These are phyloP conservation scores for Bubalus kerabau DNA, from an alignment of 2,113 vertebrate species.

Conservation along the genomic window DNA sequence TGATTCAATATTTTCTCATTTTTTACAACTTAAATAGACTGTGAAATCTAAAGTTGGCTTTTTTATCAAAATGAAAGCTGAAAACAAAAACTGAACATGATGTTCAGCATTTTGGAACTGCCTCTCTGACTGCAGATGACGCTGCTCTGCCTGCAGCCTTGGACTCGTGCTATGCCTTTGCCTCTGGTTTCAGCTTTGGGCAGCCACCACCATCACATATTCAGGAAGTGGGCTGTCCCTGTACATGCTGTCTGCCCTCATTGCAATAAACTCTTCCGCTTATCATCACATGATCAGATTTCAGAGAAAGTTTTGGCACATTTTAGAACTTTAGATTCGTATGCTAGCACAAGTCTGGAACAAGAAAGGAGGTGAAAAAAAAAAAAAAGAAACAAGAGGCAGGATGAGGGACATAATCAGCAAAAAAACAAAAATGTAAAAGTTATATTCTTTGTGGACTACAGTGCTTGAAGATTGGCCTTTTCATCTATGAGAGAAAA, in stretches of 20 bases:
- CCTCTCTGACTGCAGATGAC: accelerated
- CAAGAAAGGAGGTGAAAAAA: background rate
- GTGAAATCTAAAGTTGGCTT: background rate
- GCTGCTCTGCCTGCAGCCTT: accelerated
- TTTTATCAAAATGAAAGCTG: background rate
- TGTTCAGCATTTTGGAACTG: accelerated
- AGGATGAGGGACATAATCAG: background rate
- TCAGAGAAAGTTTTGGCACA: background rate
- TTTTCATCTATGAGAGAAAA: background rate
- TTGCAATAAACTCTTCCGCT: background rate
- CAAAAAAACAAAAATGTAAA: slow-evolving; percentile 40
- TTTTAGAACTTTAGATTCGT: background rate
- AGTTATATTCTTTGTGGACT: slow-evolving; percentile 15
- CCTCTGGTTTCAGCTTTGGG: background rate
- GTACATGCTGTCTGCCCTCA: accelerated
- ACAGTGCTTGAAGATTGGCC: background rate
- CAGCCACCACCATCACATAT: accelerated
- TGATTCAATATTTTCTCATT: slow-evolving; percentile 3
- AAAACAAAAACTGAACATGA: background rate
- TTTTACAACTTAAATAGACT: slow-evolving; percentile 22
- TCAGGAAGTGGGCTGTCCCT: accelerated
- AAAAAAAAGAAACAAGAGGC: background rate
- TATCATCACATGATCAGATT: too few relatives aligned
- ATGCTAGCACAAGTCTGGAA: background rate
- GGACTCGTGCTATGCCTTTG: background rate